Base-by-base conservation (phyloP, 2,797 vertebrate genomes). In the Margarornis squamiger region DNA sequence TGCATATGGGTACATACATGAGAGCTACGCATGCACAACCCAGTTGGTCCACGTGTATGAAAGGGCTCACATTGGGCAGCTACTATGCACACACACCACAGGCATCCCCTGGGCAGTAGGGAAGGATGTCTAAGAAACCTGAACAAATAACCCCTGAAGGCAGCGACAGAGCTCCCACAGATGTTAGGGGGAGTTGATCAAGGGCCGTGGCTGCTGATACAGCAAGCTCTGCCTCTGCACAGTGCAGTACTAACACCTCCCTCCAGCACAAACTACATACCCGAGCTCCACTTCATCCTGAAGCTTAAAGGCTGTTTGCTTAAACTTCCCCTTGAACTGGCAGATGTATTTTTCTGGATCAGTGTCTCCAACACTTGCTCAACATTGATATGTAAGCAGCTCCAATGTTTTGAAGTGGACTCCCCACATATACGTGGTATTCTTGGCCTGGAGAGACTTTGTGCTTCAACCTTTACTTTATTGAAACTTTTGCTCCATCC, bases 41-140 rank as follows among this genome's bases (percentile, higher is more conserved):
- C 51, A 9, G 7, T 2, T 16, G n/a, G 24, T 34, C 62, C 32
- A 1, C 3, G 0, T 49, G 10, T 10, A 6, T 9, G 26, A 49
- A 76, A 10, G 22, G 24, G 16, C 10, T 73, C 68, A 43, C 43
- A 41, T 4, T 3, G 1, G 49, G 39, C 29, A 57, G 29, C 21
- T 49, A 32, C 19, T 39, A 26, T 15, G 30, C 30, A 13, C 1
- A 2, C 8, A 46, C 38, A 48, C 61, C 55, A 68, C 26, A 59
- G 51, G 49, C 30, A 54, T 39, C 39, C 51, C 19, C 29, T 19
- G 26, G 49, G 39, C 19, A 59, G 36, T 11, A 51, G 15, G 12
- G 30, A 18, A 80, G 20, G 29, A 65, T 55, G 39, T 75, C 38
- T 52, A 45, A 45, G 32, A 74, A 91, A 71, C 12, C 34, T 52